Evolutionary conservation across 53 echinoderm and acorn worm species (phyloP), one percentile per base, ranked within the genome.

Genomic region (Paracentrotus lividus): DNA sequence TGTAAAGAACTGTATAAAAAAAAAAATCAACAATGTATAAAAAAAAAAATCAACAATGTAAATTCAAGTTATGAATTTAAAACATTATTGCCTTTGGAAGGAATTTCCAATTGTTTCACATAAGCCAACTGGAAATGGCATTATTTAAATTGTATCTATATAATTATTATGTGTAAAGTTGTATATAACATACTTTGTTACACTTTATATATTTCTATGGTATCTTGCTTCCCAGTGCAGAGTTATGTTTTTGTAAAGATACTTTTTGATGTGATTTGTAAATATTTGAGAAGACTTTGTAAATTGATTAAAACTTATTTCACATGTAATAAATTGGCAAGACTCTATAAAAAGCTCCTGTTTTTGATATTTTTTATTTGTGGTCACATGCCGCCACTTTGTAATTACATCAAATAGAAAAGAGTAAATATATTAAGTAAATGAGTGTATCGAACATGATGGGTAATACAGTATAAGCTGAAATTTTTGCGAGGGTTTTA

Each of bases 321-420:
- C 76, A 81, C 81, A n/a, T 81, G 81, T 81, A 47, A 47, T 81
- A 81, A 81, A 81, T 45, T 81, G n/a, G 44, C 81, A 81, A 81
- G 81, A 81, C 31, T 31, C 72, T 72, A 3, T 40, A 36, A n/a
- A n/a, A 47, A 81, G n/a, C 18, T 76, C 12, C 21, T 33, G 6
- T 47, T 81, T 72, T 24, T 8, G 36, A 18, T 36, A 20, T 36
- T 34, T 38, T 72, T 72, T 72, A 72, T 72, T 72, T 40, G 32
- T 40, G 72, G 20, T 72, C 40, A 72, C 21, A 72, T 40, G 40
- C 40, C 18, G 0, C 18, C 14, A 72, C 5, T 38, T 72, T 20
- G 40, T 5, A 72, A 21, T 72, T 1, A 72, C 40, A 72, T 72
- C 3, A 72, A 40, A 18, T 72, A 72, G 38, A 40, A 72, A 72